phyloP scores from a whole-genome alignment of 2,113 vertebrate species.

The Mirounga angustirostris region DNA sequence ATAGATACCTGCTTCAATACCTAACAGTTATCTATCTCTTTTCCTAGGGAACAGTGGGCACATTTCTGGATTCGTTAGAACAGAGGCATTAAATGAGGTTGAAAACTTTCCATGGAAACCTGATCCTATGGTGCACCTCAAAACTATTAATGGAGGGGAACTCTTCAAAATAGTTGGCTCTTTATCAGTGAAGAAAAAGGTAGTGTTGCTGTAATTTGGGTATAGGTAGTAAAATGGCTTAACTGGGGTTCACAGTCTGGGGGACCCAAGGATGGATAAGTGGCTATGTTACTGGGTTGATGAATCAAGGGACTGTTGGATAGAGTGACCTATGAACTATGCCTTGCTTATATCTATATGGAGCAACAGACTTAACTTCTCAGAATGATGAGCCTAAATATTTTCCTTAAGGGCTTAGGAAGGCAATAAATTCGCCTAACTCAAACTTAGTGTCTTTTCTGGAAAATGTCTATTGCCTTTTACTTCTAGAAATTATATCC shows the following conservation, averaged over 20 bases:
- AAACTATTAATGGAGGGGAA: neutral
- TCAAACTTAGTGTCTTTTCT: neutral
- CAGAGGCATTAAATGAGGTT: neutral
- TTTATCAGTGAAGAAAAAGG: neutral
- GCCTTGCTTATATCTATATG: neutral
- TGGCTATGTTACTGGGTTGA: neutral
- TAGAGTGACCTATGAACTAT: neutral
- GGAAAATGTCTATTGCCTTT: constrained; percentile 32
- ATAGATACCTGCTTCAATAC: neutral
- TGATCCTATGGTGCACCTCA: neutral
- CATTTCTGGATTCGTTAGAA: neutral
- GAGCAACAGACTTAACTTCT: constrained; percentile 7
- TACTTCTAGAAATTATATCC: neutral
- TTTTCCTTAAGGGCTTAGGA: neutral
- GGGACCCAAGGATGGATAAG: neutral
- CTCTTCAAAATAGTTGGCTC: neutral
- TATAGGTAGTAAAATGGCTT: neutral
- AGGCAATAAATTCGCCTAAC: neutral
- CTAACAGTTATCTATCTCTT: neutral
- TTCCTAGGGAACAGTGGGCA: neutral
- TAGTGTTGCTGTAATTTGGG: neutral
- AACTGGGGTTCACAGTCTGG: neutral
- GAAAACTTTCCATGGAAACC: neutral
- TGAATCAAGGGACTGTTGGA: neutral
- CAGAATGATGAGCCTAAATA: neutral